A percentile compares a stretch with the other conserved stretches of the same genome.
These are phyloP conservation scores for Theocolax elegans DNA, from an alignment of 1,140 invertebrate species.

Conservation along the genomic window DNA sequence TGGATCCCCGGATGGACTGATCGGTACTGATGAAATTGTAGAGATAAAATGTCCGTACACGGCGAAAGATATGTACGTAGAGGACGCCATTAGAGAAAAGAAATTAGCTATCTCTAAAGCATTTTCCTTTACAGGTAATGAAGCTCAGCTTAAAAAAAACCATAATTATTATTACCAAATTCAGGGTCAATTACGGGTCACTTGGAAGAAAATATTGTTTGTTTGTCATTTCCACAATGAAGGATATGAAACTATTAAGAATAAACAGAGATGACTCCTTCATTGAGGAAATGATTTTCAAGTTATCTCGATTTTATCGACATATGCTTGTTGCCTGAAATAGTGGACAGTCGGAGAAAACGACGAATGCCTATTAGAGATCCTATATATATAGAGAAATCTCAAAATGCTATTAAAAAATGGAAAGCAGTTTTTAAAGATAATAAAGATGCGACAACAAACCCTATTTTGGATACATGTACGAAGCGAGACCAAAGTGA, in stretches of 20 bases:
- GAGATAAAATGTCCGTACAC: conserved; percentile 58
- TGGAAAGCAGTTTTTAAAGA: too few species aligned
- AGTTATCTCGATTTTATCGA: background rate
- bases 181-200: conserved; percentile 59
- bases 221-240: conserved; percentile 54
- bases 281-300: background rate
- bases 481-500: too few species aligned
- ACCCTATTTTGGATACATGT: too few species aligned
- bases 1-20: conserved; percentile 61
- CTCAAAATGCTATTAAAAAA: too few species aligned
- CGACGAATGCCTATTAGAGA: background rate
- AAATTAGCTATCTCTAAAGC: conserved; percentile 17
- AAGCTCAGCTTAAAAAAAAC: conserved; percentile 49
- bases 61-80: conserved; percentile 16
- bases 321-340: background rate
- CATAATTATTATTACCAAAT: conserved; percentile 62
- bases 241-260: conserved; percentile 6
- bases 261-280: background rate
- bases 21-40: conserved; percentile 52
- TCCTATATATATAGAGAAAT: too few species aligned
- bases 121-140: conserved; percentile 39
- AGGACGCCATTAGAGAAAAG: background rate
- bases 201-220: conserved; percentile 55
- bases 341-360: background rate
- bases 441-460: too few species aligned